Evolutionary conservation across 2,113 vertebrate species (phyloP).

Genomic region (Aptenodytes patagonicus): DNA sequence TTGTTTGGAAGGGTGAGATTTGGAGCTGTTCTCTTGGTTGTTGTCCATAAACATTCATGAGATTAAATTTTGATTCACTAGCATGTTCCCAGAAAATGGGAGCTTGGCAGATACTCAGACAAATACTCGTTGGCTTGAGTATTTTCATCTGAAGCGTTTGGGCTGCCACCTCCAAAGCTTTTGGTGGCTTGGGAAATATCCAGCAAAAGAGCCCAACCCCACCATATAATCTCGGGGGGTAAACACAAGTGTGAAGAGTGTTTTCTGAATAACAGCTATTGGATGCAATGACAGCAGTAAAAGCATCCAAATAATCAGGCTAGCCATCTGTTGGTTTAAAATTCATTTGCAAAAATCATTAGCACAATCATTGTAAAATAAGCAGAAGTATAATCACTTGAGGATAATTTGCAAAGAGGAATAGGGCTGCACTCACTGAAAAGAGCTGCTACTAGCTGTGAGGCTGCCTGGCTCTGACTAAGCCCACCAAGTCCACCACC

Average conservation of each 20-base stretch:
- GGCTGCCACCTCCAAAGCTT: conserved; percentile 44
- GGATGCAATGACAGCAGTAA: not conserved
- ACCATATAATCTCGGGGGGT: conserved; percentile 27
- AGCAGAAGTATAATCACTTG: conserved; percentile 14
- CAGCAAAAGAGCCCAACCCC: conserved; percentile 20
- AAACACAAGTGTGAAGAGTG: conserved; percentile 42
- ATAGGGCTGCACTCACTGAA: not conserved
- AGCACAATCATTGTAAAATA: conserved; percentile 44
- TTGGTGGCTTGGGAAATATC: conserved; percentile 23
- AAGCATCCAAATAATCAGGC: conserved; percentile 53
- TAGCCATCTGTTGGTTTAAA: conserved; percentile 43
- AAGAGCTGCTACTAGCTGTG: not conserved
- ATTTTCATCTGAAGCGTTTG: conserved; percentile 3
- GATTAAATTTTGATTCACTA: conserved; percentile 48
- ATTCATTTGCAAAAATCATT: conserved; percentile 57
- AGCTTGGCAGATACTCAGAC: conserved; percentile 32
- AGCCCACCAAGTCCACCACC: not conserved
- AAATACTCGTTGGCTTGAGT: not conserved
- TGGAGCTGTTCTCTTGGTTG: conserved; percentile 29
- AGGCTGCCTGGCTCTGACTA: not conserved
- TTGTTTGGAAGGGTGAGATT: not conserved
- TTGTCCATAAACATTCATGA: conserved; percentile 44
- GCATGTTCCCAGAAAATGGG: conserved; percentile 13
- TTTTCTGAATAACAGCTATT: conserved; percentile 39
- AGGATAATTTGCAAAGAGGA: conserved; percentile 31